A percentile compares a stretch with the other conserved stretches of the same genome.
Conservation (phyloP, 2,888 invertebrate species). For the Cinara cedri region DNA sequence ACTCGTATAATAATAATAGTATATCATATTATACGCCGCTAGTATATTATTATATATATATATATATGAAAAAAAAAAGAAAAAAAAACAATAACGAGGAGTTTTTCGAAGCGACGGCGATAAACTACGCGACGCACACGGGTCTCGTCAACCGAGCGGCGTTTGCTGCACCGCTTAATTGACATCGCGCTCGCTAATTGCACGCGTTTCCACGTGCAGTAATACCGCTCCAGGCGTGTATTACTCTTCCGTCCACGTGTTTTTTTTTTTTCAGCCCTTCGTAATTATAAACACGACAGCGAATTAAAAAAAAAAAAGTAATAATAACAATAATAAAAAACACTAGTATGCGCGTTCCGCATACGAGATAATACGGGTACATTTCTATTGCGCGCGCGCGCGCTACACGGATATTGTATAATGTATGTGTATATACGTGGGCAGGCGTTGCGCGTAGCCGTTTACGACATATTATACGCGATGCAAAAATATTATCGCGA, state of each 20-base stretch:
- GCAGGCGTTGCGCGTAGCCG: too few relatives aligned
- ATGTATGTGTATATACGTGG: too few relatives aligned
- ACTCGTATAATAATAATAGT: too few relatives aligned
- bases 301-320: background rate
- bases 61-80: too few relatives aligned
- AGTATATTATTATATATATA: too few relatives aligned
- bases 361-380: slow-evolving; percentile 8
- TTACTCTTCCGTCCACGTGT: background rate
- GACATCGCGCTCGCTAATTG: slow-evolving; percentile 30
- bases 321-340: too few relatives aligned
- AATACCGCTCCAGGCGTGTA: background rate
- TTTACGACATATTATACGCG: too few relatives aligned
- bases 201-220: slow-evolving; percentile 4
- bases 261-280: too few relatives aligned
- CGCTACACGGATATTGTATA: too few relatives aligned
- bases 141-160: slow-evolving; percentile 2
- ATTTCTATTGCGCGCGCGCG: background rate
- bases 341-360: background rate
- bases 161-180: background rate
- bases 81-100: too few relatives aligned
- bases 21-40: too few relatives aligned
- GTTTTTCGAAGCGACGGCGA: background rate
- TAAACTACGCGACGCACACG: background rate
- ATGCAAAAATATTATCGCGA: too few relatives aligned
- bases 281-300: slow-evolving; percentile 6